These are phyloP conservation scores for Aleiodes testaceus DNA, from an alignment of 2,888 invertebrate species.

Conservation along the genomic window DNA sequence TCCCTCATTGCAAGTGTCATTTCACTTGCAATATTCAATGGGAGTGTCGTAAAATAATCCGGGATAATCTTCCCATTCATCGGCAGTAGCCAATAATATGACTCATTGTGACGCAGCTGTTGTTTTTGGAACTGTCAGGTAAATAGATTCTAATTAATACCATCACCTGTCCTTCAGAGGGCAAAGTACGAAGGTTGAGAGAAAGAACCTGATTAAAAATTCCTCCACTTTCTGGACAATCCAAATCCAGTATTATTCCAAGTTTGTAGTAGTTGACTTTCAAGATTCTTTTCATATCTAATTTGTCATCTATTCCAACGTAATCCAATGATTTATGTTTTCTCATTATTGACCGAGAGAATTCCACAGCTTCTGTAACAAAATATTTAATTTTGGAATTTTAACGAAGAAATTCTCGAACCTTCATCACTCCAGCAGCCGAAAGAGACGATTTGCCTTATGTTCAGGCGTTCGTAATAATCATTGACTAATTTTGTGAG, in stretches of 20 bases:
- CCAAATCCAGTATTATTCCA: conserved; percentile 59
- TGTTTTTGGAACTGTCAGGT: conserved; percentile 54
- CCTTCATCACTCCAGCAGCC: conserved; percentile 46
- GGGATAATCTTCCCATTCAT: conserved; percentile 51
- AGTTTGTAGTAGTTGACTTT: conserved; percentile 59
- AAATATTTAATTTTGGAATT: neutral
- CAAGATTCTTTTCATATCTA: conserved; percentile 52
- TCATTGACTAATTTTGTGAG: conserved; percentile 38
- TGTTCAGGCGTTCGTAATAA: conserved; percentile 40
- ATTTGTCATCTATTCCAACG: conserved; percentile 48
- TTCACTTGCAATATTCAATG: conserved; percentile 61
- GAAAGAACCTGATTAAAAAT: conserved; percentile 57
- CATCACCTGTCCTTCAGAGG: too few relatives aligned
- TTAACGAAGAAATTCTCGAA: conserved; percentile 1
- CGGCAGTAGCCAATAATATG: conserved; percentile 62
- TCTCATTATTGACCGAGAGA: conserved; percentile 46
- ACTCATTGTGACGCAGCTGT: conserved; percentile 60
- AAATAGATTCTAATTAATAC: neutral
- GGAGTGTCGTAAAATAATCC: conserved; percentile 51
- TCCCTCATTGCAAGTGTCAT: conserved; percentile 54
- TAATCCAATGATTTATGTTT: conserved; percentile 47
- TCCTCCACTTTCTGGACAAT: conserved; percentile 55
- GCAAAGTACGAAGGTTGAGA: neutral
- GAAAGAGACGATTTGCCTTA: conserved; percentile 46
- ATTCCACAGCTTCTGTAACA: conserved; percentile 49